Evolutionary conservation across 2,797 vertebrate genomes (phyloP), one percentile per base, ranked within the genome.

Genomic region (Coreius guichenoti): DNA sequence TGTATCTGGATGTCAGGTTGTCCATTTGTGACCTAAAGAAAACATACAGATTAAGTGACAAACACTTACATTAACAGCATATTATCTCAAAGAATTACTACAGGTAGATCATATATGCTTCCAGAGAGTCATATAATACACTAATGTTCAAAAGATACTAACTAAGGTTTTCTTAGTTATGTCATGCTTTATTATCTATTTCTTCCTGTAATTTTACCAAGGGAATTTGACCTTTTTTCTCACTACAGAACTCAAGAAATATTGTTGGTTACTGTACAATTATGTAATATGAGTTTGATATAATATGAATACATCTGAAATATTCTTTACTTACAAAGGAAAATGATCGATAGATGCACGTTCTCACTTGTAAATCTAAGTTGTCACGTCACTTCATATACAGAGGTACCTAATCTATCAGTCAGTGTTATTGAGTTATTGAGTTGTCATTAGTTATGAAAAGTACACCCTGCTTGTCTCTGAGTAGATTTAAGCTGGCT

Each of bases 21-120:
- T 90, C 90, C 93, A 94, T 93, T 82, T 80, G 11, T 16, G 29
- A 63, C 58, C 84, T 81, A 69, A 23, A 68, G 3, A 86, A 69
- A 74, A 68, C 19, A 72, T 11, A 31, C 1, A 43, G n/a, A 72
- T 3, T 68, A 1, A 13, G 3, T 23, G 2, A 80, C 21, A 26
- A 61, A 45, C 23, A 54, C 31, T 76, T 26, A 2, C 4, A 13
- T 61, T 61, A 61, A 61, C n/a, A 61, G 12, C 58, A 61, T 14
- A 14, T 26, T 26, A 13, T 61, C 58, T 26, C n/a, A 61, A 12
- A 61, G 23, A 23, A 14, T 26, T 61, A 5, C n/a, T 26, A 61
- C n/a, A 26, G 5, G n/a, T 14, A 26, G n/a, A 61, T 26, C 5
- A 26, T 14, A 26, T 26, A 58, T n/a, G 23, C 58, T 61, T 61